These are phyloP conservation scores for Vandiemenella viatica DNA, from an alignment of 2,888 invertebrate genomes.

Conservation along the genomic window DNA sequence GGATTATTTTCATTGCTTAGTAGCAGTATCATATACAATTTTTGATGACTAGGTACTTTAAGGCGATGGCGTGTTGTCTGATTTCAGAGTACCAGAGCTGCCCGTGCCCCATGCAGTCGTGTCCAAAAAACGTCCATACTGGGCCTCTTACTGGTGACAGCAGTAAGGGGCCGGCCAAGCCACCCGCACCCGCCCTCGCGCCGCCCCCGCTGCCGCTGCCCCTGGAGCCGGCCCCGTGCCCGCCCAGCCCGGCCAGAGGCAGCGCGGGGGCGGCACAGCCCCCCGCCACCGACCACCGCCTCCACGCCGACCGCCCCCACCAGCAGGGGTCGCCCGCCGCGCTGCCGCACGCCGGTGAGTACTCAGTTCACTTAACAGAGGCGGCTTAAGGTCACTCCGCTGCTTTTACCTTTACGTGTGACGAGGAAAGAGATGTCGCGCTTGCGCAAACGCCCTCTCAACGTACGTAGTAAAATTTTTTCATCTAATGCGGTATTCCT, in stretches of 20 bases:
- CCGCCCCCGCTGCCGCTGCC: constrained; percentile 35
- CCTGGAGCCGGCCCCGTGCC: constrained; percentile 34
- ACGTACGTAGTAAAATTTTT: no score
- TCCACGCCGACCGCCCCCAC: no score
- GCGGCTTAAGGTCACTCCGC: constrained; percentile 26
- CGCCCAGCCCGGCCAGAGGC: constrained; percentile 52
- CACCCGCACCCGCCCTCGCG: constrained; percentile 23
- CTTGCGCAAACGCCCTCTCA: no score
- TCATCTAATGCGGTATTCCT: no score
- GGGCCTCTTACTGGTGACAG: constrained; percentile 89
- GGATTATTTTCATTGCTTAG: no score
- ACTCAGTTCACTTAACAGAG: constrained; percentile 22
- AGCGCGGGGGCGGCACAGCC: constrained; percentile 39
- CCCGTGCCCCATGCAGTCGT: constrained; percentile 83
- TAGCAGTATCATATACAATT: no score
- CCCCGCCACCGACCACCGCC: constrained; percentile 13
- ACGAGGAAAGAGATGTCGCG: no score
- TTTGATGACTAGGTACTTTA: no score
- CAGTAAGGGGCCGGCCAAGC: constrained; percentile 41
- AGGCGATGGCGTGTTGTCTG: constrained; percentile 27
- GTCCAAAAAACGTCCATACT: constrained; percentile 97
- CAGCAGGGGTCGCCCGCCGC: constrained; percentile 19
- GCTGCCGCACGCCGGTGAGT: constrained; percentile 30
- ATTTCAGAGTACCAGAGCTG: constrained; percentile 52
- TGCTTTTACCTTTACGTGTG: no score